These are phyloP conservation scores for Mustela nigripes DNA, from an alignment of 2,113 vertebrate species.

Conservation along the genomic window DNA sequence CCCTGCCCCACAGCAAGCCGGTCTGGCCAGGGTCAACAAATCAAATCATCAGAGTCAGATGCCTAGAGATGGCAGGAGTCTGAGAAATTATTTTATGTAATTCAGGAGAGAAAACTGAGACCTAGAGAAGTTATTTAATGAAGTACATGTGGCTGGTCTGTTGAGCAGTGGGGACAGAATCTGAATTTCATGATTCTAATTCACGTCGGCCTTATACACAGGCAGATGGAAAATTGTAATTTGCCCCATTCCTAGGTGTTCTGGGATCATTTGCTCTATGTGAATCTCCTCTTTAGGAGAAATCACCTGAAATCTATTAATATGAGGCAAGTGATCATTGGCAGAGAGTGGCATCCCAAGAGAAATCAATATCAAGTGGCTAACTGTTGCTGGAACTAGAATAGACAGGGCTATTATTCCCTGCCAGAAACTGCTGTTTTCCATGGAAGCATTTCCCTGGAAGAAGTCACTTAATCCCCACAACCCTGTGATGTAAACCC, in stretches of 20 bases:
- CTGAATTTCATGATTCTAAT: neutral
- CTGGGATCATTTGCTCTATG: neutral
- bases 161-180: neutral
- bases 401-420: neutral
- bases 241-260: neutral
- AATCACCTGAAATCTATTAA: neutral
- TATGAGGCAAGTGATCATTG: neutral
- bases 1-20: neutral
- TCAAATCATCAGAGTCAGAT: neutral
- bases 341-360: neutral
- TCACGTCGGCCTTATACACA: neutral
- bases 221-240: neutral
- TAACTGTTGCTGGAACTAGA: neutral
- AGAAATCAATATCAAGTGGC: fast-evolving
- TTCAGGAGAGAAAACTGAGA: neutral
- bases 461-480: neutral
- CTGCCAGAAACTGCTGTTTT: neutral
- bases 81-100: neutral
- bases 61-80: neutral
- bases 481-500: fast-evolving
- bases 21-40: neutral
- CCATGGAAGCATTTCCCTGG: neutral
- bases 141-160: neutral
- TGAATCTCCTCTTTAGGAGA: neutral
- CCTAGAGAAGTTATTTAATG: neutral